These are phyloP conservation scores for Temnothorax rugatulus DNA, from an alignment of 2,888 invertebrate species.

Conservation along the genomic window DNA sequence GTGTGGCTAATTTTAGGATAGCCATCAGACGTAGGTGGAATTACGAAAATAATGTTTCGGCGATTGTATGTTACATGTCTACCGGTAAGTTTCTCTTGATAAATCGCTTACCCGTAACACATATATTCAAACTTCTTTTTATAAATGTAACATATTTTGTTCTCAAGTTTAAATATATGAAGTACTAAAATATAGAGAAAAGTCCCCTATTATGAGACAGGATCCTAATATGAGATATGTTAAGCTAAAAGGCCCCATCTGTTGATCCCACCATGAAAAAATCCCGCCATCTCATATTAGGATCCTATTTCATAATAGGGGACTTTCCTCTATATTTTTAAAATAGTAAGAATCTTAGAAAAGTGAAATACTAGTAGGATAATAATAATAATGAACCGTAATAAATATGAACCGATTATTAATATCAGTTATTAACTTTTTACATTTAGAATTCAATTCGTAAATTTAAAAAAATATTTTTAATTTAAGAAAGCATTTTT, in stretches of 20 bases:
- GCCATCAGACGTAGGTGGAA: slow-evolving; percentile 95
- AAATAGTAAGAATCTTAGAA: not conserved
- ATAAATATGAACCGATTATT: slow-evolving; percentile 13
- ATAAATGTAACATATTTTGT: not conserved
- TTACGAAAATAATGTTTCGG: slow-evolving; percentile 95
- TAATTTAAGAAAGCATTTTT: slow-evolving; percentile 17
- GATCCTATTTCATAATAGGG: too few species aligned
- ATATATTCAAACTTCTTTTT: not conserved
- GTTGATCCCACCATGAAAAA: too few species aligned
- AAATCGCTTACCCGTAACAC: not conserved
- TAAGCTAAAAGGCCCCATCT: too few species aligned
- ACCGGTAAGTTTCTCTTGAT: slow-evolving; percentile 87
- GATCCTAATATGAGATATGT: too few species aligned
- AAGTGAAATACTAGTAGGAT: not conserved
- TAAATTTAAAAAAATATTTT: slow-evolving; percentile 31
- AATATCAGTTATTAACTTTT: not conserved
- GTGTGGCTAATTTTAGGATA: slow-evolving; percentile 93
- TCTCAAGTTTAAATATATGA: not conserved
- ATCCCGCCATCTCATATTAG: too few species aligned
- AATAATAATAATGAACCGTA: slow-evolving; percentile 3
- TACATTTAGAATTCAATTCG: slow-evolving; percentile 1
- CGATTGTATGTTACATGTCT: slow-evolving; percentile 94
- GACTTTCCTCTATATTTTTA: too few species aligned
- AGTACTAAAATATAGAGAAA: not conserved
- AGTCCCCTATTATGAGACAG: too few species aligned